Evolutionary conservation across 1,140 invertebrate genomes (phyloP).

Genomic region (Zaprionus camerounensis): DNA sequence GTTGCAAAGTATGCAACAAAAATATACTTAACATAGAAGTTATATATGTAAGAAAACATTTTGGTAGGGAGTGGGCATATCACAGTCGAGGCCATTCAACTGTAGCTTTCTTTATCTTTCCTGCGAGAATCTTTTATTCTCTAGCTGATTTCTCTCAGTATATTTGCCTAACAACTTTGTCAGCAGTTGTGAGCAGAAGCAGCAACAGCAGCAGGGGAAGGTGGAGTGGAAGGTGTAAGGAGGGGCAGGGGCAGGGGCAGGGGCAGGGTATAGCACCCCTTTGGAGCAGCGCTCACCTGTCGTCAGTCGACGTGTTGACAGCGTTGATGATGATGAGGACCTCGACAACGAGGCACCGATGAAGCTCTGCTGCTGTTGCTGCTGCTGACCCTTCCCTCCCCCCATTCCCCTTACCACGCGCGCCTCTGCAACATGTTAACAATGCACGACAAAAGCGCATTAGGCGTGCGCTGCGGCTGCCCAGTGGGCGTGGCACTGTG

Average conservation of each 20-base stretch:
- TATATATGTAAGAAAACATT: no score
- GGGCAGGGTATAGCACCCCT: not conserved
- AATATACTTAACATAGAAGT: no score
- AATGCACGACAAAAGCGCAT: constrained; percentile 79
- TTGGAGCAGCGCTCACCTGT: constrained; percentile 19
- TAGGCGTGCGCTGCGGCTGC: constrained; percentile 55
- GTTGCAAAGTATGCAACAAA: no score
- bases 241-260: constrained; percentile 1
- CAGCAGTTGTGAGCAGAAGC: constrained; percentile 63
- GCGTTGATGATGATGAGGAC: constrained; percentile 60
- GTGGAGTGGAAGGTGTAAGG: not conserved
- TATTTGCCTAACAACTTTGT: constrained; percentile 62
- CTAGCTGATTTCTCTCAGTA: not conserved
- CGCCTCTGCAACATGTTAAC: constrained; percentile 51
- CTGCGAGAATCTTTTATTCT: not conserved
- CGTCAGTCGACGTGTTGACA: constrained; percentile 73
- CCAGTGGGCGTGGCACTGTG: constrained; percentile 35
- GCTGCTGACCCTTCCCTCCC: not conserved
- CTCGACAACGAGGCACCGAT: constrained; percentile 29
- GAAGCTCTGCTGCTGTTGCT: constrained; percentile 2
- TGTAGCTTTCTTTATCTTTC: not conserved
- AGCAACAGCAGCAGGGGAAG: constrained; percentile 19
- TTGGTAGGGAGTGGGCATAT: no score
- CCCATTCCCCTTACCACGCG: not conserved
- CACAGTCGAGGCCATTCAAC: no score